Evolutionary conservation across 1,140 invertebrate genomes (phyloP).

Genomic region (Pogonognathellus flavescens): DNA sequence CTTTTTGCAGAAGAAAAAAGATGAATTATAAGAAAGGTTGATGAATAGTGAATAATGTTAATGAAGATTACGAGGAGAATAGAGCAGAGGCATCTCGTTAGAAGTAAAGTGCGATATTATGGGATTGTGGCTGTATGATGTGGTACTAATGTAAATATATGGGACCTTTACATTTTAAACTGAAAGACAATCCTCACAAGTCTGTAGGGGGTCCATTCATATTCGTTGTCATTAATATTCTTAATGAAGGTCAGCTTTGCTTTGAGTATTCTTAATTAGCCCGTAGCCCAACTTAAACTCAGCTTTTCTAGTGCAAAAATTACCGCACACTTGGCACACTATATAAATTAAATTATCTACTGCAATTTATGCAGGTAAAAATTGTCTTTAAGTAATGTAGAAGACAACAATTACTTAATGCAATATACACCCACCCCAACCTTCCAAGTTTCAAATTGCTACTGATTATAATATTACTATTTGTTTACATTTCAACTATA

Average conservation of each 20-base stretch:
- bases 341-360: too few species aligned
- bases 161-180: constrained; percentile 12
- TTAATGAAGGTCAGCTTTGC: constrained; percentile 44
- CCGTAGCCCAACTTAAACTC: not conserved
- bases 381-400: too few species aligned
- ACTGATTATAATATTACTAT: too few species aligned
- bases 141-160: not conserved
- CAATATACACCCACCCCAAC: too few species aligned
- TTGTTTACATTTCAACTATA: too few species aligned
- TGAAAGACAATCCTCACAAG: constrained; percentile 34
- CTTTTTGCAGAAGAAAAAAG: not conserved
- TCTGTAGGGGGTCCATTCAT: constrained; percentile 32
- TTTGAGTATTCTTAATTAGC: constrained; percentile 15
- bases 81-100: not conserved
- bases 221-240: constrained; percentile 37
- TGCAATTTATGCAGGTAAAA: too few species aligned
- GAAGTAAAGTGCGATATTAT: not conserved
- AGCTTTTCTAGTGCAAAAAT: not conserved
- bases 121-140: not conserved
- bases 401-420: too few species aligned
- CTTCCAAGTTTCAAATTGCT: too few species aligned
- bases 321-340: too few species aligned
- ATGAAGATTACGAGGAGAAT: not conserved
- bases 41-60: constrained; percentile 2
- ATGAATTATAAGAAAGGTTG: not conserved